A percentile compares a stretch with the other conserved stretches of the same genome.
Conservation (phyloP, 2,888 invertebrate species). For the Andrena bicolor region DNA sequence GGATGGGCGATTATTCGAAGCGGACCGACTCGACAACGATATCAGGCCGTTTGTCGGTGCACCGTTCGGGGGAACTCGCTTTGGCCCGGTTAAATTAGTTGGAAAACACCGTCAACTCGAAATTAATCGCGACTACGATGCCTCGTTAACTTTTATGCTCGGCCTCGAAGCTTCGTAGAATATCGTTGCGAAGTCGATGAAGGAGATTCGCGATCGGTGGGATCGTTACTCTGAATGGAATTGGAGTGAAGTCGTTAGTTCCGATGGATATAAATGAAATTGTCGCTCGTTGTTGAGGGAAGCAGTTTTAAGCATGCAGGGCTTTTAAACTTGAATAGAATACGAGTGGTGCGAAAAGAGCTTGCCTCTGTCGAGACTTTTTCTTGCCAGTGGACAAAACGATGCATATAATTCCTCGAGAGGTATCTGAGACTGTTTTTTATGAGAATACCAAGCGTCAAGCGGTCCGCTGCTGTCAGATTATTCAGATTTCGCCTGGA, state of each 20-base stretch:
- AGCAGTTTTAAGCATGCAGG: too few species aligned
- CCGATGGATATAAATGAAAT: not conserved
- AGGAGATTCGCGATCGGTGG: not conserved
- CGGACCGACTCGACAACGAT: constrained; percentile 30
- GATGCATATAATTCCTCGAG: not conserved
- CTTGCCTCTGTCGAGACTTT: too few species aligned
- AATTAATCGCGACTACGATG: constrained; percentile 35
- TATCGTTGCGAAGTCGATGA: not conserved
- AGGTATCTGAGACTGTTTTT: not conserved
- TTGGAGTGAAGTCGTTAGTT: not conserved
- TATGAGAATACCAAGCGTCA: not conserved
- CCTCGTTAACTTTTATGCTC: constrained; percentile 27
- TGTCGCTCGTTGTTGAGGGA: too few species aligned
- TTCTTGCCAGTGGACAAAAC: not conserved
- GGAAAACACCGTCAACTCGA: constrained; percentile 45
- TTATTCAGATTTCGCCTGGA: constrained; percentile 37
- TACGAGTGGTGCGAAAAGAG: too few species aligned
- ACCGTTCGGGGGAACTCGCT: constrained; percentile 37
- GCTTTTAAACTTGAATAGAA: too few species aligned
- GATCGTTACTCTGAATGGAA: not conserved
- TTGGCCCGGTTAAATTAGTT: constrained; percentile 33
- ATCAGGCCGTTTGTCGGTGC: constrained; percentile 37
- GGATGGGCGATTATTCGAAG: constrained; percentile 35
- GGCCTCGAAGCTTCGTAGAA: not conserved
- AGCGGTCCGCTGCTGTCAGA: constrained; percentile 18